Percentiles rank a stretch among this genome's conserved stretches.
These are phyloP conservation scores for Decapterus maruadsi DNA, from an alignment of 2,797 vertebrate species.

Conservation along the genomic window DNA sequence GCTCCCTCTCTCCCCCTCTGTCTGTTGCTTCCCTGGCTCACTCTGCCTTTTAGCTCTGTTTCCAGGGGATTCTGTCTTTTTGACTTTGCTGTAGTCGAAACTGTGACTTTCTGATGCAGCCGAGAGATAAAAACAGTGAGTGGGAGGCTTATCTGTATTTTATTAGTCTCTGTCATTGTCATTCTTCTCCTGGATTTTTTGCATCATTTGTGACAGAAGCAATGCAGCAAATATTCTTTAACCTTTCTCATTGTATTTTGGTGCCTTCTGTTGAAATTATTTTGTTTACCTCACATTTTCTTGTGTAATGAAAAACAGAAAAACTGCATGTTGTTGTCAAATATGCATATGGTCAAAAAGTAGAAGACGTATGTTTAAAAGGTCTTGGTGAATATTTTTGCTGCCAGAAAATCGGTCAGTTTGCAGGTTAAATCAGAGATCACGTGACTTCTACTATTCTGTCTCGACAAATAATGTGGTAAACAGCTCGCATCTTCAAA, in stretches of 20 bases:
- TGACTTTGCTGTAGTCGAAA: constrained; percentile 48
- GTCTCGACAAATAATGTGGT: neutral
- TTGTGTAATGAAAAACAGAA: neutral
- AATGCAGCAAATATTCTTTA: constrained; percentile 1
- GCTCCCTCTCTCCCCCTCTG: neutral
- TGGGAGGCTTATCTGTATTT: constrained; percentile 52
- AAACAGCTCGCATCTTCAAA: neutral
- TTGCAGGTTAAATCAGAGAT: neutral
- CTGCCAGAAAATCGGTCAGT: neutral
- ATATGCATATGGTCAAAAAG: neutral
- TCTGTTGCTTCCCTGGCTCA: neutral
- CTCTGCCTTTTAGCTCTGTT: constrained; percentile 29
- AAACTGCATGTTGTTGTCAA: neutral
- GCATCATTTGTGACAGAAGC: constrained; percentile 26
- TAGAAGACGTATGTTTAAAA: neutral
- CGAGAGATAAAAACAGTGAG: constrained; percentile 44
- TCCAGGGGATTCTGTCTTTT: constrained; percentile 43
- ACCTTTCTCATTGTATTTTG: neutral
- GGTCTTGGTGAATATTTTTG: neutral
- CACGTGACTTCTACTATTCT: neutral
- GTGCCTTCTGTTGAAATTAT: neutral
- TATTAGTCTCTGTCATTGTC: constrained; percentile 28
- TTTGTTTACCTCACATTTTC: neutral
- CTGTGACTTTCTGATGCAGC: constrained; percentile 43
- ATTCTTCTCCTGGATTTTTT: constrained; percentile 21